Base-by-base conservation (phyloP, 2,113 vertebrate genomes). In the Bujurquina vittata region DNA sequence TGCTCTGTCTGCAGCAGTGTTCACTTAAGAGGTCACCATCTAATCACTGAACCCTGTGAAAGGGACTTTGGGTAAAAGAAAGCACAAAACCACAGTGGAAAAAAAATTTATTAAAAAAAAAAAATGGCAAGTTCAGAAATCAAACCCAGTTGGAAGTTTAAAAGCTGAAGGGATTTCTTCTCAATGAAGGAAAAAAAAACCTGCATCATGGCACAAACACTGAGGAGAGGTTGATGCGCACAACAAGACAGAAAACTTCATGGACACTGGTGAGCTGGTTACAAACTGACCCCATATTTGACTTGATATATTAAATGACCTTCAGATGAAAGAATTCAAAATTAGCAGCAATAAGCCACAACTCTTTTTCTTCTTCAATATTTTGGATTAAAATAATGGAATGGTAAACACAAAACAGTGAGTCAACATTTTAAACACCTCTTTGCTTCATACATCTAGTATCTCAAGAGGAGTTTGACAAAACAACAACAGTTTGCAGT, bases 281-380 rank as follows among this genome's bases (percentile, higher is more conserved):
- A 54, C 23, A 79, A 83, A 87, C 79, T 84, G 84, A 81, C 85
- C 75, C 31, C 14, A 26, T 5, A 4, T 84, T 60, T 84, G 56
- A 82, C 33, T 0, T 33, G 59, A 85, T 80, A 58, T 20, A 73
- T 57, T 59, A 29, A 85, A 80, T 20, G 83, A 86, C 77, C 82
- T 88, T 87, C 69, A 87, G 72, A 73, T 52, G 76, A 79, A 75
- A 59, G 29, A 76, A 82, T 76, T 79, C 35, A 84, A 85, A 85
- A 77, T 89, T 91, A 90, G 92, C 89, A 94, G 92, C 94, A 91
- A 86, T 57, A 40, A 61, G 46, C 80, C 73, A 86, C 78, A 31
- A n/a, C 54, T 72, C 3, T 55, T 22, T 87, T 62, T 73, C 22
- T 10, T 84, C 75, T 83, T 88, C 63, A 85, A 26, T 55, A 57